Evolutionary conservation across 2,888 invertebrate species (phyloP).

Genomic region (Pheosia tremula): DNA sequence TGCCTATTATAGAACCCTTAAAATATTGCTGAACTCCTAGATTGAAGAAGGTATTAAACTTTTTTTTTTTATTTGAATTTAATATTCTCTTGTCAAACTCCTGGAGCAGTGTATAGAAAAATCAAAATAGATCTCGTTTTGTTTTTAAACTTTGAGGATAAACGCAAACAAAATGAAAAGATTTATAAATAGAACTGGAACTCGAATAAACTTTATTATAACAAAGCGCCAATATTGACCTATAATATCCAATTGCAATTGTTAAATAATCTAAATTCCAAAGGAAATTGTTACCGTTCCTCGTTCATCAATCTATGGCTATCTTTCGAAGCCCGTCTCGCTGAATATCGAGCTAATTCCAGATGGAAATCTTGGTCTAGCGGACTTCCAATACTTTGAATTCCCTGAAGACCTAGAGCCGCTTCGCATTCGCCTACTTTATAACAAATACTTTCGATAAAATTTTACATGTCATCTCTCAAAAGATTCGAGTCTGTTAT

Average conservation of each 20-base stretch:
- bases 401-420: slow-evolving; percentile 56
- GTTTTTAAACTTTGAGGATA: not conserved
- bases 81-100: too few species aligned
- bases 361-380: slow-evolving; percentile 45
- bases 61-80: too few species aligned
- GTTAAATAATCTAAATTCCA: slow-evolving; percentile 9
- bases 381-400: slow-evolving; percentile 53
- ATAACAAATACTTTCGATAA: slow-evolving; percentile 40
- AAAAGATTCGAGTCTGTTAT: not conserved
- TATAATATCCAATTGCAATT: slow-evolving; percentile 13
- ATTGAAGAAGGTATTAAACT: too few species aligned
- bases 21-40: too few species aligned
- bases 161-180: slow-evolving; percentile 3
- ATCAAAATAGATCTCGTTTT: not conserved
- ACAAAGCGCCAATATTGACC: slow-evolving; percentile 4
- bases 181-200: slow-evolving; percentile 4
- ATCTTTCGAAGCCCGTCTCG: slow-evolving; percentile 21
- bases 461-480: not conserved
- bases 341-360: slow-evolving; percentile 32
- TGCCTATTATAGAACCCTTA: too few species aligned
- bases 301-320: slow-evolving; percentile 29
- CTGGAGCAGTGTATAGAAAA: too few species aligned
- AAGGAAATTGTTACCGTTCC: slow-evolving; percentile 26
- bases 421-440: slow-evolving; percentile 46
- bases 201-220: slow-evolving; percentile 9